Evolutionary conservation across 2,888 invertebrate genomes (phyloP).

Genomic region (Melanostoma mellinum): DNA sequence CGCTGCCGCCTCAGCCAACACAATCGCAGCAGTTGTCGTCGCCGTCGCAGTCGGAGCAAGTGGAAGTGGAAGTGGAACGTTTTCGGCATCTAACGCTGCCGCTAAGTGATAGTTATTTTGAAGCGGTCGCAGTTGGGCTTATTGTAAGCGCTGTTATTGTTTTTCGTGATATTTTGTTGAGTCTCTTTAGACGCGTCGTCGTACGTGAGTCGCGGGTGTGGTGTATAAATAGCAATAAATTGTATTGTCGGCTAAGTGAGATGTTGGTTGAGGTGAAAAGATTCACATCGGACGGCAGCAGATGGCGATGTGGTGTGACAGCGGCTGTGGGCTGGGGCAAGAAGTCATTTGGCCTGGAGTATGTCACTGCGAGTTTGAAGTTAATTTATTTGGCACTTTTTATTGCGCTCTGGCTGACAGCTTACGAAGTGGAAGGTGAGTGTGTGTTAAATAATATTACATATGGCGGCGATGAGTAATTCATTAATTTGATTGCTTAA

Average conservation of each 20-base stretch:
- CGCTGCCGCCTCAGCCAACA: constrained; percentile 28
- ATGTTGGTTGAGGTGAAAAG: constrained; percentile 59
- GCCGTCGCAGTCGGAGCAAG: constrained; percentile 41
- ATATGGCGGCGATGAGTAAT: constrained; percentile 47
- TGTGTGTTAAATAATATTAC: constrained; percentile 15
- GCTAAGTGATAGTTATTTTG: constrained; percentile 63
- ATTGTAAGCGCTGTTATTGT: constrained; percentile 60
- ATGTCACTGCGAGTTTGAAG: constrained; percentile 73
- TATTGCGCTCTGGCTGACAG: constrained; percentile 78
- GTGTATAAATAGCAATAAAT: constrained; percentile 69
- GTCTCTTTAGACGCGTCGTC: constrained; percentile 52
- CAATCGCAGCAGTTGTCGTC: constrained; percentile 6
- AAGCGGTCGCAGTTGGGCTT: constrained; percentile 57
- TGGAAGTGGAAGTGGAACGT: constrained; percentile 62
- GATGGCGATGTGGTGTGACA: constrained; percentile 38
- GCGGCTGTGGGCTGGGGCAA: constrained; percentile 39
- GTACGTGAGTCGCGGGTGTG: constrained; percentile 63
- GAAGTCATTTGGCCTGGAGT: constrained; percentile 41
- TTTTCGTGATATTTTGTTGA: constrained; percentile 69
- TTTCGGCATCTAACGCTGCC: constrained; percentile 43
- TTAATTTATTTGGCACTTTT: constrained; percentile 79
- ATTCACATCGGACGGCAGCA: constrained; percentile 17
- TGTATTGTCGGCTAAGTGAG: constrained; percentile 44
- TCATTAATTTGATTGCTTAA: constrained; percentile 57
- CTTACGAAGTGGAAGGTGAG: constrained; percentile 79